Evolutionary conservation across 2,888 invertebrate species (phyloP).

Genomic region (Tanytarsus gracilentus): DNA sequence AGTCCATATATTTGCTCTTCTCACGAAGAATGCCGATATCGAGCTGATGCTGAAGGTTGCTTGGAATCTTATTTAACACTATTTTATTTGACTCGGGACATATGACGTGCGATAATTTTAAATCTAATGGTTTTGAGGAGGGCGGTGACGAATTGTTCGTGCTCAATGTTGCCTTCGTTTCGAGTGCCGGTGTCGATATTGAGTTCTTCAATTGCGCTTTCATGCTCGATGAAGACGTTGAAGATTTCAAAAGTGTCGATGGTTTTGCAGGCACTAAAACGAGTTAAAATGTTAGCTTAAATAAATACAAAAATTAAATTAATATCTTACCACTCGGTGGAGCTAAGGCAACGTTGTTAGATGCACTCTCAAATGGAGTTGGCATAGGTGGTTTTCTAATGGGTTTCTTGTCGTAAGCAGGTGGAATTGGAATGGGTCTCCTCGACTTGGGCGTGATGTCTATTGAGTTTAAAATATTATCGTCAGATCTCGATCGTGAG

Average conservation of each 20-base stretch:
- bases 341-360: slow-evolving; percentile 31
- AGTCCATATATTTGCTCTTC: slow-evolving; percentile 79
- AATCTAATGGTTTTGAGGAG: slow-evolving; percentile 3
- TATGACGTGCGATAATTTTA: slow-evolving; percentile 21
- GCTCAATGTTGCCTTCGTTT: slow-evolving; percentile 48
- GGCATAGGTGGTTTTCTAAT: slow-evolving; percentile 45
- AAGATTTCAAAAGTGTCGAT: slow-evolving; percentile 14
- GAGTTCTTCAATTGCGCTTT: slow-evolving; percentile 5
- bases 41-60: slow-evolving; percentile 39
- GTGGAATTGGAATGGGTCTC: slow-evolving; percentile 49
- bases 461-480: slow-evolving; percentile 65
- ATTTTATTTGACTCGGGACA: slow-evolving; percentile 27
- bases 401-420: slow-evolving; percentile 44
- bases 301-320: neutral
- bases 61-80: slow-evolving; percentile 30
- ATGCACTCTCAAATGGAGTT: slow-evolving; percentile 44
- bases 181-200: neutral
- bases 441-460: slow-evolving; percentile 48
- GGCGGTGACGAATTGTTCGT: slow-evolving; percentile 34
- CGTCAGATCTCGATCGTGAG: slow-evolving; percentile 67
- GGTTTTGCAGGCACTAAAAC: slow-evolving; percentile 27
- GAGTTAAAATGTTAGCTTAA: neutral
- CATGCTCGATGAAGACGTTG: slow-evolving; percentile 14
- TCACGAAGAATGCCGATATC: slow-evolving; percentile 79
- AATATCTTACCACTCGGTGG: slow-evolving; percentile 41